Evolutionary conservation across 35 echinoderm and acorn worm species (phyloP).

Genomic region (Diadema setosum): DNA sequence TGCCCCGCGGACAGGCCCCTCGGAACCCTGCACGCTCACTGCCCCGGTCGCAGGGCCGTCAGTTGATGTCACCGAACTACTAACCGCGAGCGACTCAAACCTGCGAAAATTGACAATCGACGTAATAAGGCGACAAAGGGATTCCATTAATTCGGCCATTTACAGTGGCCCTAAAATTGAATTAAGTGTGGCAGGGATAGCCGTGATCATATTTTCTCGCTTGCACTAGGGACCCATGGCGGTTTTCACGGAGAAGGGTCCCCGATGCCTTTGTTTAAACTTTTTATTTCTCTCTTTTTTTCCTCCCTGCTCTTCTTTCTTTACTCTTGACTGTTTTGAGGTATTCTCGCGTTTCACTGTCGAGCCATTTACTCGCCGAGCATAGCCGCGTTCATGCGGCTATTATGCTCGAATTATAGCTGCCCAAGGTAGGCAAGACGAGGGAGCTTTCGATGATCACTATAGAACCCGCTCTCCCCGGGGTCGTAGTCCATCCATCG

Average conservation of each 20-base stretch:
- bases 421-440: neutral
- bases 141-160: slow-evolving; percentile 35
- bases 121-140: slow-evolving; percentile 18
- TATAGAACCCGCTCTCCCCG: neutral
- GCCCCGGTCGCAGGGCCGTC: neutral
- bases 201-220: neutral
- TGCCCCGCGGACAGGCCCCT: neutral
- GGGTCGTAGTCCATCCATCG: neutral
- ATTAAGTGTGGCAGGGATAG: slow-evolving; percentile 5
- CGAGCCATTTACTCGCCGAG: neutral
- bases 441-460: neutral
- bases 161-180: slow-evolving; percentile 21
- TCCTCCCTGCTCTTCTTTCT: neutral
- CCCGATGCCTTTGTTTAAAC: neutral
- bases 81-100: neutral
- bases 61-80: neutral
- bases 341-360: slow-evolving; percentile 8
- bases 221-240: neutral
- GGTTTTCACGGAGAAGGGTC: neutral
- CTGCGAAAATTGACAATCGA: slow-evolving; percentile 28
- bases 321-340: neutral
- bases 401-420: slow-evolving; percentile 3
- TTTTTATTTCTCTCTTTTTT: neutral
- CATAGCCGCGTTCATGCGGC: slow-evolving; percentile 4
- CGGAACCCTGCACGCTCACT: neutral